A percentile compares a stretch with the other conserved stretches of the same genome.
phyloP scores from a whole-genome alignment of 2,797 vertebrate genomes.

The Oreochromis mossambicus region DNA sequence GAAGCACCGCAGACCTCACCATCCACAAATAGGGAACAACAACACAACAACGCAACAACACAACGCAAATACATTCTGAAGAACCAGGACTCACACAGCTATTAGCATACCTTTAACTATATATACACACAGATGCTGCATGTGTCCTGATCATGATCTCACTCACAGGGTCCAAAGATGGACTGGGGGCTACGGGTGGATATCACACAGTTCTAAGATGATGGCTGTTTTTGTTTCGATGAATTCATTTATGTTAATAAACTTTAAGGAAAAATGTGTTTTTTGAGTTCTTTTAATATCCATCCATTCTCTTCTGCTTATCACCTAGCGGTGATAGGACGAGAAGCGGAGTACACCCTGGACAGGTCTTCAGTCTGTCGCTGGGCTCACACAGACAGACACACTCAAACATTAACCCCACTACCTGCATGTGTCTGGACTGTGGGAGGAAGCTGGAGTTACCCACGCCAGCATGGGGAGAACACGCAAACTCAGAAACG shows the following conservation, averaged over 20 bases:
- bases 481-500: background rate
- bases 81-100: fast-evolving
- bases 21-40: background rate
- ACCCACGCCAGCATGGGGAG: fast-evolving
- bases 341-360: background rate
- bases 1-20: background rate
- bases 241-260: background rate
- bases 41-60: background rate
- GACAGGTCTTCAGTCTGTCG: background rate
- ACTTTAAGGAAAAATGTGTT: background rate
- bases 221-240: fast-evolving
- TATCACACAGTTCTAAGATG: background rate
- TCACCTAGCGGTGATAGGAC: fast-evolving
- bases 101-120: background rate
- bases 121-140: background rate
- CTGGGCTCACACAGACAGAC: background rate
- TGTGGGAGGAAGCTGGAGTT: background rate
- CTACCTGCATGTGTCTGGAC: background rate
- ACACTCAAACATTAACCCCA: background rate
- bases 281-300: background rate
- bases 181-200: fast-evolving
- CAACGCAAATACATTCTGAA: fast-evolving
- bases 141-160: background rate
- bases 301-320: background rate
- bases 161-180: too few relatives aligned